Conservation (phyloP, 2,113 vertebrate genomes). For the Notothenia coriiceps region DNA sequence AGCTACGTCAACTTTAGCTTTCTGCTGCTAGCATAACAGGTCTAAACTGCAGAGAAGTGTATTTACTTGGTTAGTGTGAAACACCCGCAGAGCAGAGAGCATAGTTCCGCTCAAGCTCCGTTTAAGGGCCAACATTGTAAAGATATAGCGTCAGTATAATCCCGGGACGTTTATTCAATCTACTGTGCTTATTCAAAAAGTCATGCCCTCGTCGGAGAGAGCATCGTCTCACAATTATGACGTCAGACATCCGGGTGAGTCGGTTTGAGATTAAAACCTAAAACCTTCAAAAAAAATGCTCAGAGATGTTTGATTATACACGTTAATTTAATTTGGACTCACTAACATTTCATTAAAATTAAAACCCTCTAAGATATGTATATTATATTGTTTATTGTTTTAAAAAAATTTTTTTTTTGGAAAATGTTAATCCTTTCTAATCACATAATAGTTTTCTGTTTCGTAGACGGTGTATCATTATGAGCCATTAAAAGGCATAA, state of each 20-base stretch:
- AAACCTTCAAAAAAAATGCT: too few species aligned
- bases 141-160: neutral
- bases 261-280: neutral
- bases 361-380: too few species aligned
- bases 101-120: conserved; percentile 21
- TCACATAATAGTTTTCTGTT: neutral
- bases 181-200: conserved; percentile 17
- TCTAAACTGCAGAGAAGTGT: neutral
- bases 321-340: too few species aligned
- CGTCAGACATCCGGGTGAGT: conserved; percentile 65
- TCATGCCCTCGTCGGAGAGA: conserved; percentile 43
- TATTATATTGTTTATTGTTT: too few species aligned
- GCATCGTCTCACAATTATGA: conserved; percentile 59
- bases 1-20: neutral
- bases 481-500: neutral
- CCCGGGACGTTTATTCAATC: neutral
- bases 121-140: conserved; percentile 51
- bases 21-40: neutral
- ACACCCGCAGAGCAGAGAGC: conserved; percentile 54
- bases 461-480: neutral
- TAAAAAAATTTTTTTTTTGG: too few species aligned
- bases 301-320: too few species aligned
- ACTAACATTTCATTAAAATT: too few species aligned
- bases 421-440: neutral
- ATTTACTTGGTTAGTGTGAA: conserved; percentile 63